Conservation (phyloP, 2,113 vertebrate genomes). For the Oplegnathus fasciatus region DNA sequence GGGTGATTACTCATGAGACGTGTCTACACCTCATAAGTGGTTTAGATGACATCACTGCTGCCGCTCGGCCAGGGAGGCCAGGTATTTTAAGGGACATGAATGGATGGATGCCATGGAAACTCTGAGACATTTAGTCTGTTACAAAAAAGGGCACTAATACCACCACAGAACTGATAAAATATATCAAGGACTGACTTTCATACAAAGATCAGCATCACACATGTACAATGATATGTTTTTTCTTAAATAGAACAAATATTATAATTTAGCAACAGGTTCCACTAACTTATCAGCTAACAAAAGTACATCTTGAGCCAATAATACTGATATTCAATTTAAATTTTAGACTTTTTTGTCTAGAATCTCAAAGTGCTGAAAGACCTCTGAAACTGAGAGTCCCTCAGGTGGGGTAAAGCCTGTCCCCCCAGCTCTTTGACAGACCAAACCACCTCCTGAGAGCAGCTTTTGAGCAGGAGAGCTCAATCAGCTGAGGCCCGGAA, state of each 20-base stretch:
- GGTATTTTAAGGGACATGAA: conserved; percentile 62
- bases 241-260: background rate
- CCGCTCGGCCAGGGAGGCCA: conserved; percentile 50
- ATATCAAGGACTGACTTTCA: background rate
- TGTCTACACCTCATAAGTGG: conserved; percentile 60
- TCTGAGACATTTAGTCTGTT: conserved; percentile 33
- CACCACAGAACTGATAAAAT: conserved; percentile 17
- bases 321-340: background rate
- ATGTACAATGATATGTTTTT: background rate
- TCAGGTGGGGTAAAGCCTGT: conserved; percentile 8
- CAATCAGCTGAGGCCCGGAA: conserved; percentile 39
- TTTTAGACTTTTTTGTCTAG: background rate
- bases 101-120: conserved; percentile 62
- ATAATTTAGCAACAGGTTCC: background rate
- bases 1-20: conserved; percentile 63
- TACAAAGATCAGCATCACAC: background rate
- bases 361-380: conserved; percentile 22
- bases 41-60: conserved; percentile 73
- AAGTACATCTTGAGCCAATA: background rate
- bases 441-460: conserved; percentile 22
- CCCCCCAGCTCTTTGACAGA: conserved; percentile 33
- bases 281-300: conserved; percentile 4
- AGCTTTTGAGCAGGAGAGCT: conserved; percentile 34
- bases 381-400: conserved; percentile 29
- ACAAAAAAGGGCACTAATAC: conserved; percentile 30